Conservation (phyloP, 2,888 invertebrate species). For the Erpobdella octoculata region DNA sequence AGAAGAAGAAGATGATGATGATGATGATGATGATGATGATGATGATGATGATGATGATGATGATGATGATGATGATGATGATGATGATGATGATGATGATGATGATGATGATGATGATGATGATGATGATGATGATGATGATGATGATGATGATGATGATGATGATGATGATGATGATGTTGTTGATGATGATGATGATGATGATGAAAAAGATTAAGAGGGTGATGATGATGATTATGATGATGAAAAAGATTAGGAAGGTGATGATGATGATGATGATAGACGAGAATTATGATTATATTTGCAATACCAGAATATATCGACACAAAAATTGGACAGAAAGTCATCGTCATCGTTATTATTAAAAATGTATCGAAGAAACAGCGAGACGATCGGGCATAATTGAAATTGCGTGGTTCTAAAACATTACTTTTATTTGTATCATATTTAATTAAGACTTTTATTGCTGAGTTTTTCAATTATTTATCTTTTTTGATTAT, state of each 20-base stretch:
- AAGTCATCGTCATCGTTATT: no score
- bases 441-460: no score
- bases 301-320: no score
- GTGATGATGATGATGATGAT: neutral
- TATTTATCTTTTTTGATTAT: no score
- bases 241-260: neutral
- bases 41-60: neutral
- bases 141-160: slow-evolving; percentile 1
- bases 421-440: no score
- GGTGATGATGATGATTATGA: neutral
- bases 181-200: neutral
- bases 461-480: no score
- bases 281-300: no score
- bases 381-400: no score
- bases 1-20: neutral
- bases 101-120: slow-evolving; percentile 30
- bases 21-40: slow-evolving; percentile 8
- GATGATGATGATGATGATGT: slow-evolving; percentile 8
- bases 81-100: slow-evolving; percentile 27
- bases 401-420: no score
- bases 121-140: slow-evolving; percentile 16
- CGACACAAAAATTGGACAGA: no score
- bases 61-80: slow-evolving; percentile 22
- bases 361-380: no score
- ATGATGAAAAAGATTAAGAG: neutral